Evolutionary conservation across 2,888 invertebrate species (phyloP).

Genomic region (Ophonus ardosiacus): DNA sequence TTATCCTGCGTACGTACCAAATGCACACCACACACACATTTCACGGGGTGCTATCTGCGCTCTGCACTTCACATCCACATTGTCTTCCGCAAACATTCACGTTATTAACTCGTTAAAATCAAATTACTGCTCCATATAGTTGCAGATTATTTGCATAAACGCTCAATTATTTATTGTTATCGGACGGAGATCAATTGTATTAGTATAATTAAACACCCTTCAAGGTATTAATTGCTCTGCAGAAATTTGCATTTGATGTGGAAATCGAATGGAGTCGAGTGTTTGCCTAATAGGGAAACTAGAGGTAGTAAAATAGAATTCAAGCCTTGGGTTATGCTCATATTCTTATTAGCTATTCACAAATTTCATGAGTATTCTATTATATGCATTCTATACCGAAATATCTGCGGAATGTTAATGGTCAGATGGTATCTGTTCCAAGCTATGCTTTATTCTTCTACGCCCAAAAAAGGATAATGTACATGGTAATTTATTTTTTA

Average conservation of each 20-base stretch:
- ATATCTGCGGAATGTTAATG: too few species aligned
- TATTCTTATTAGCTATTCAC: too few species aligned
- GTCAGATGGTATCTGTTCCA: too few species aligned
- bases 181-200: slow-evolving; percentile 41
- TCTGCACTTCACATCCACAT: slow-evolving; percentile 4
- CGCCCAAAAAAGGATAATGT: too few species aligned
- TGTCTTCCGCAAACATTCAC: slow-evolving; percentile 46
- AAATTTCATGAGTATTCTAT: too few species aligned
- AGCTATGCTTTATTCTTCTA: too few species aligned
- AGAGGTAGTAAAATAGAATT: too few species aligned
- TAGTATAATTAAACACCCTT: slow-evolving; percentile 29
- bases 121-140: slow-evolving; percentile 20
- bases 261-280: not conserved
- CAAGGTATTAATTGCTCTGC: slow-evolving; percentile 33
- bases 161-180: slow-evolving; percentile 43
- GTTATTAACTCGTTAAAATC: slow-evolving; percentile 38
- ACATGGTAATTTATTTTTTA: too few species aligned
- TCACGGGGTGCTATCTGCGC: not conserved
- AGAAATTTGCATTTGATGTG: slow-evolving; percentile 42
- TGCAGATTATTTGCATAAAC: slow-evolving; percentile 37
- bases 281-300: slow-evolving; percentile 2
- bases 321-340: too few species aligned
- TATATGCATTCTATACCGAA: too few species aligned
- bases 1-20: slow-evolving; percentile 5
- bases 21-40: slow-evolving; percentile 11